A percentile compares a stretch with the other conserved stretches of the same genome.
phyloP scores from a whole-genome alignment of 37 sponge, comb jelly and placozoan species.

The Eunapius fragilis region DNA sequence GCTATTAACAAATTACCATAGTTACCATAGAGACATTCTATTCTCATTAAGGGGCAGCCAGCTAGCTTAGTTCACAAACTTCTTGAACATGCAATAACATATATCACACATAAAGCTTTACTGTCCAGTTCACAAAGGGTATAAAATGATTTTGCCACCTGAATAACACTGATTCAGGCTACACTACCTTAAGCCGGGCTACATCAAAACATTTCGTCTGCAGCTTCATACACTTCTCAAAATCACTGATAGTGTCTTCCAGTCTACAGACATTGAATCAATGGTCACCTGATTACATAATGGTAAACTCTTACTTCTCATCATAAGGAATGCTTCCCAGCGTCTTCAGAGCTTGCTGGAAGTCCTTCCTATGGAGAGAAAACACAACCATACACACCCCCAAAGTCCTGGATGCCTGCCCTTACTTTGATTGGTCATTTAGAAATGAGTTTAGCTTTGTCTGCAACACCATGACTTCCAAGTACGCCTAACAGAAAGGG shows the following conservation, averaged over 20 bases:
- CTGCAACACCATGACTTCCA: constrained; percentile 58
- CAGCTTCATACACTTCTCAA: constrained; percentile 37
- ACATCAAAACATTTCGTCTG: constrained; percentile 47
- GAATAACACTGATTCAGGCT: not conserved
- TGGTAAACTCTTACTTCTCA: not conserved
- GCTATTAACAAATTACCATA: no score
- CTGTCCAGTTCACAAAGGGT: not conserved
- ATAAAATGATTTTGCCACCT: not conserved
- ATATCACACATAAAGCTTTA: not conserved
- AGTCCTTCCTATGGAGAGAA: constrained; percentile 9
- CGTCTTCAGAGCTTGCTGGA: constrained; percentile 7
- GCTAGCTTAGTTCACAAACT: no score
- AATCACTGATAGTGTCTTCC: constrained; percentile 24
- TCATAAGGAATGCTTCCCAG: constrained; percentile 5
- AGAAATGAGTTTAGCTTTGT: constrained; percentile 20
- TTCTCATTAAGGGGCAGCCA: no score
- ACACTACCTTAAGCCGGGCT: not conserved
- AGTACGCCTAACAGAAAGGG: constrained; percentile 33
- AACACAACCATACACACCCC: not conserved
- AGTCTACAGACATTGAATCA: not conserved
- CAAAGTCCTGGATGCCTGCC: not conserved
- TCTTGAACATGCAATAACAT: not conserved
- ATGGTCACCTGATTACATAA: not conserved
- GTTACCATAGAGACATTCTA: no score
- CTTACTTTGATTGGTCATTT: constrained; percentile 40